Base-by-base conservation (phyloP, 2,113 vertebrate genomes). In the Stomatorhinus ivindoensis region DNA sequence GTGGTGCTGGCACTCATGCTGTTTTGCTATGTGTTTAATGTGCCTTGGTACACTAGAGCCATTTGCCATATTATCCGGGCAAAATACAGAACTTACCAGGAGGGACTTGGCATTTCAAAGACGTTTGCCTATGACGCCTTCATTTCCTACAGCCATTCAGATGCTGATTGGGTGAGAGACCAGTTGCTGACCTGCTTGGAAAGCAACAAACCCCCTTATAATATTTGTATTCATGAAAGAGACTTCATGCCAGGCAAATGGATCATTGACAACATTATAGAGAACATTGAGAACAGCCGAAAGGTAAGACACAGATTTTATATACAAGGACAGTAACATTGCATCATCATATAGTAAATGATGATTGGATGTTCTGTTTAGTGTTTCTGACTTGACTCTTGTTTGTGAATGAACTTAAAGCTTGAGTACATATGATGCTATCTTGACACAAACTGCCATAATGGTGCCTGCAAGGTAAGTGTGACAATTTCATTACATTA, bases 241-340 rank as follows among this genome's bases (percentile, higher is more conserved):
- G 97, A 97, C 93, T 97, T 97, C 91, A 95, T 93, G 46, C 97
- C 97, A 2, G 97, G 97, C 39, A 95, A 92, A 13, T 97, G 97
- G 97, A 97, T 97, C 90, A 97, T 97, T 1, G 97, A 97, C 84
- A 97, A 97, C 94, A 97, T 97, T 88, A 97, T 97, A 31, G 96
- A 97, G 11, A 97, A 96, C 92, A 97, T 97, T 0, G 97, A 97
- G 93, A 94, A 55, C 91, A 97, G 97, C 89, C 91, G 89, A 24
- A 97, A 97, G 95, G 95, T 96, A 92, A 4, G 88, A 24, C 24
- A 2, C 39, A 24, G 44, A 47, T n/a, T n/a, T 84, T 24, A 24
- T 35, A 19, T 73, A 80, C 9, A 2, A 42, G 73, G 35, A 42
- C 35, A 69, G 61, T 69, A 10, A 31, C 27, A 50, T 42, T 61